Conservation (phyloP, 2,113 vertebrate species). For the Dasypus novemcinctus region DNA sequence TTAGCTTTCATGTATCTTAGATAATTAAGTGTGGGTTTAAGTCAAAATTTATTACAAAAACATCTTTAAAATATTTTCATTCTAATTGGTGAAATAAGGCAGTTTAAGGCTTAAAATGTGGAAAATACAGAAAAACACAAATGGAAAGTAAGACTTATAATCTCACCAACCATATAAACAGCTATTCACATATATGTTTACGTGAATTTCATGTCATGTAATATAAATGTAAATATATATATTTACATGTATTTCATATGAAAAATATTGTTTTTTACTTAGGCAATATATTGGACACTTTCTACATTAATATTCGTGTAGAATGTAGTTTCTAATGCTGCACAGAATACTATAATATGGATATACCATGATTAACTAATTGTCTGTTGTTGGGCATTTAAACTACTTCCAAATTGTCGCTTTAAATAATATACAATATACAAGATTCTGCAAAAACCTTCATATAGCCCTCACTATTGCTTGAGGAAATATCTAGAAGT, state of each 20-base stretch:
- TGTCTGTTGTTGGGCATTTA: background rate
- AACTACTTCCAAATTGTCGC: background rate
- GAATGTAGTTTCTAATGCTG: background rate
- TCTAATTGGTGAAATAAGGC: background rate
- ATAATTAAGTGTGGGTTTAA: background rate
- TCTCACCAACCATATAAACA: background rate
- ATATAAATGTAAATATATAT: background rate
- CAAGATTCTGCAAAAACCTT: background rate
- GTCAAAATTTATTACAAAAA: background rate
- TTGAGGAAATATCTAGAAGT: background rate
- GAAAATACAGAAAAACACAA: background rate
- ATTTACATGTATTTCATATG: background rate
- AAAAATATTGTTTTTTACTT: constrained; percentile 1
- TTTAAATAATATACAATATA: background rate
- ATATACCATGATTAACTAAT: background rate
- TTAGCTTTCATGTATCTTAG: background rate
- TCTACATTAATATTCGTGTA: background rate
- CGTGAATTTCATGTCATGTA: too few relatives aligned
- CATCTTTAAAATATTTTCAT: background rate
- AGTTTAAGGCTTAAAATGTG: background rate
- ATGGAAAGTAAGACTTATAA: background rate
- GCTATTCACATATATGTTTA: background rate
- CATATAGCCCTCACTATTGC: background rate
- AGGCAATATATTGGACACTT: background rate
- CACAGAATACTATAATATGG: background rate